A percentile compares a stretch with the other conserved stretches of the same genome.
phyloP scores from a whole-genome alignment of 2,797 vertebrate genomes.

The Chrosomus eos region DNA sequence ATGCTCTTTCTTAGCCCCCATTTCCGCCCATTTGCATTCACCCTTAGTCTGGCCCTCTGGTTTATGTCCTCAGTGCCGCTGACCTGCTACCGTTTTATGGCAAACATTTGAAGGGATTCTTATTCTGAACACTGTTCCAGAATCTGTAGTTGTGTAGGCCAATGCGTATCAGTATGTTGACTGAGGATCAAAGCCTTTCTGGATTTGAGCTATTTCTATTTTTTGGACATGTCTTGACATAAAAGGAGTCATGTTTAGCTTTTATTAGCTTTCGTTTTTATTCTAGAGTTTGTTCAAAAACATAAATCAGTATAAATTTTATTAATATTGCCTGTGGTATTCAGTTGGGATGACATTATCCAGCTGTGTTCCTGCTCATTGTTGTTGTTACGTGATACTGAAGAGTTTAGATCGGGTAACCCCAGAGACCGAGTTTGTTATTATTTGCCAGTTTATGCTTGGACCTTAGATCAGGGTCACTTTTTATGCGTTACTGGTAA shows the following conservation, averaged over 20 bases:
- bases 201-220: conserved; percentile 8
- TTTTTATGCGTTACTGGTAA: neutral
- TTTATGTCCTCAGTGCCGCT: neutral
- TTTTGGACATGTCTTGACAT: conserved; percentile 15
- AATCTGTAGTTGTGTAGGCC: neutral
- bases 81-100: conserved; percentile 16
- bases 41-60: neutral
- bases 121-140: neutral
- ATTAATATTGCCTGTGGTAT: conserved; percentile 28
- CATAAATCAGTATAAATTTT: conserved; percentile 22
- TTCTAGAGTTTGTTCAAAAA: neutral
- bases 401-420: conserved; percentile 54
- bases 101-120: neutral
- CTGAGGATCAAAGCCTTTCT: conserved; percentile 27
- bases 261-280: conserved; percentile 28
- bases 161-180: neutral
- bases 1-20: conserved; percentile 53
- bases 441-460: conserved; percentile 65
- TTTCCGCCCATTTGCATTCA: conserved; percentile 4
- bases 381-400: neutral
- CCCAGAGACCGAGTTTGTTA: conserved; percentile 62
- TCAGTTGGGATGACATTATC: conserved; percentile 48
- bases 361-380: conserved; percentile 40
- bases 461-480: conserved; percentile 43
- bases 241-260: conserved; percentile 22